Percentiles rank a stretch among this genome's conserved stretches.
These are phyloP conservation scores for Syngnathus rostellatus DNA, from an alignment of 2,797 vertebrate species.

Conservation along the genomic window DNA sequence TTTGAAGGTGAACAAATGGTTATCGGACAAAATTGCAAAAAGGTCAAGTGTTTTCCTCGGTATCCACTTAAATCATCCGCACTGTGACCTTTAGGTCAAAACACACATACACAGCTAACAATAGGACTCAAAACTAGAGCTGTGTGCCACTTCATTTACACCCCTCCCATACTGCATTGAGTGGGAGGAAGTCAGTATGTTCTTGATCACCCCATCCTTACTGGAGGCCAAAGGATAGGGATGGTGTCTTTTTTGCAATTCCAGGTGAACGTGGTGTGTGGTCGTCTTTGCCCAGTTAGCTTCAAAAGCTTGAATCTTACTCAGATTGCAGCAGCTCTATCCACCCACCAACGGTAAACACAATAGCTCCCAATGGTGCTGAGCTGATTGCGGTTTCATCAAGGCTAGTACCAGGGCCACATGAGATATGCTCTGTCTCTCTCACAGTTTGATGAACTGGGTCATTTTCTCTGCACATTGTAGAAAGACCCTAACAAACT, in stretches of 20 bases:
- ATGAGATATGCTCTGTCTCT: constrained; percentile 34
- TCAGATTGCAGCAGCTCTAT: constrained; percentile 31
- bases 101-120: constrained; percentile 25
- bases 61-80: constrained; percentile 4
- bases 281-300: constrained; percentile 46
- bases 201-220: constrained; percentile 28
- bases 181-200: constrained; percentile 45
- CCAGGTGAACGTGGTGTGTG: constrained; percentile 40
- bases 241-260: constrained; percentile 40
- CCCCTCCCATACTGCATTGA: constrained; percentile 14
- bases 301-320: constrained; percentile 46
- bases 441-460: constrained; percentile 56
- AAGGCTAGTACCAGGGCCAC: constrained; percentile 30
- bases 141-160: constrained; percentile 36
- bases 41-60: constrained; percentile 19
- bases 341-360: constrained; percentile 51
- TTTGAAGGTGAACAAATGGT: constrained; percentile 13
- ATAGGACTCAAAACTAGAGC: constrained; percentile 26
- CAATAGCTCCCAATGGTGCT: constrained; percentile 43
- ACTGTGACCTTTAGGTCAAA: constrained; percentile 24
- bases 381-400: constrained; percentile 53
- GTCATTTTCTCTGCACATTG: constrained; percentile 45
- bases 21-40: constrained; percentile 19
- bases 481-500: constrained; percentile 36
- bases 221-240: constrained; percentile 19